Percentiles rank a stretch among this genome's conserved stretches.
phyloP scores from a whole-genome alignment of 2,113 vertebrate species.

The Pterocles orientalis region DNA sequence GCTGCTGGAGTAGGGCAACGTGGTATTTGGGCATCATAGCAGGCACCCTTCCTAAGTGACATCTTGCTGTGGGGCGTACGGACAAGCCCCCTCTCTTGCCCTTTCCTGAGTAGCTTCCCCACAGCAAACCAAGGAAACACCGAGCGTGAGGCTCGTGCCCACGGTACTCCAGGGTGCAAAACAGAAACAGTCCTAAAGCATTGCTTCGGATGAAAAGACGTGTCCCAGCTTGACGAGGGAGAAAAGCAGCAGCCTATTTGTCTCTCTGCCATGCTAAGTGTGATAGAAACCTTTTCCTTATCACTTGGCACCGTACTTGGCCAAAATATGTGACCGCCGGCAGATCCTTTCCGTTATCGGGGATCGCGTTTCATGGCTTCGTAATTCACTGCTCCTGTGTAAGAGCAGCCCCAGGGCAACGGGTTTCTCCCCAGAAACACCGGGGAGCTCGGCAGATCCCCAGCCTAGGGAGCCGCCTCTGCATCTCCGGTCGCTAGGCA shows the following conservation, averaged over 20 bases:
- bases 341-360: neutral
- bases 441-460: too few species aligned
- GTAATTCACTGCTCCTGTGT: neutral
- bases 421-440: neutral
- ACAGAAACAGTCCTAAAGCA: neutral
- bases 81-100: neutral
- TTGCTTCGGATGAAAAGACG: neutral
- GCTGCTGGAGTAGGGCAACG: neutral
- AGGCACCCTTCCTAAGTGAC: neutral
- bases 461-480: rapidly evolving
- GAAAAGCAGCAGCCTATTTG: neutral
- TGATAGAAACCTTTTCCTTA: conserved; percentile 25
- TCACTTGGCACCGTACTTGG: neutral
- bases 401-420: neutral
- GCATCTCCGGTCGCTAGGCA: neutral
- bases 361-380: neutral
- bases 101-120: neutral
- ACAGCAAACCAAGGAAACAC: neutral
- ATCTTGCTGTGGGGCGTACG: rapidly evolving
- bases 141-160: neutral
- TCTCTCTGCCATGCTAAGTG: neutral
- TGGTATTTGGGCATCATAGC: neutral
- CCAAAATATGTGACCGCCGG: neutral
- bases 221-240: neutral
- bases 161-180: neutral